Percentiles rank a stretch among this genome's conserved stretches.
phyloP scores from a whole-genome alignment of 2,113 vertebrate genomes.

The Abramis brama region DNA sequence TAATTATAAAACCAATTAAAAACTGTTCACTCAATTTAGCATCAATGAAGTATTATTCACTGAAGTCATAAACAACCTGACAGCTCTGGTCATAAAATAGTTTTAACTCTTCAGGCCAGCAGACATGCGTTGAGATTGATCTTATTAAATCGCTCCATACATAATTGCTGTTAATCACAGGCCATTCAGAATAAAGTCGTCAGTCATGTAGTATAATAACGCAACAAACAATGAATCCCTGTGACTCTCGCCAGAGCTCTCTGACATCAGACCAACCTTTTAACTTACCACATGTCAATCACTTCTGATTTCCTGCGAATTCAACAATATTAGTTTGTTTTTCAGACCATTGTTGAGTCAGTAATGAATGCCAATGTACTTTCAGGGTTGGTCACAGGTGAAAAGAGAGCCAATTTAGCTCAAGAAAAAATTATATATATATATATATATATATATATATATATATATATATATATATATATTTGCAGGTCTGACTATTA shows the following conservation, averaged over 20 bases:
- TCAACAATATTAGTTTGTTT: constrained; percentile 12
- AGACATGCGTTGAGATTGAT: neutral
- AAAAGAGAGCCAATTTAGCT: constrained; percentile 1
- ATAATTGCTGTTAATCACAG: constrained; percentile 17
- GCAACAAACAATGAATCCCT: neutral
- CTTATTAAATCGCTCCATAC: neutral
- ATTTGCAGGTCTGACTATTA: neutral
- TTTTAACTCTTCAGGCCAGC: neutral
- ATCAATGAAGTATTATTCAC: neutral
- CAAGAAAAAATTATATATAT: neutral
- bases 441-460: too few relatives aligned
- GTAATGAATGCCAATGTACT: constrained; percentile 26
- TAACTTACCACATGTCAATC: neutral
- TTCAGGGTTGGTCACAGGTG: neutral
- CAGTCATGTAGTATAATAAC: neutral
- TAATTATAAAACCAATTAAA: neutral
- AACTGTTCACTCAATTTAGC: neutral
- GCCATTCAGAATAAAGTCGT: neutral
- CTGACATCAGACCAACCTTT: neutral
- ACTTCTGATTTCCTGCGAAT: constrained; percentile 20
- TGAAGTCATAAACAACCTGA: neutral
- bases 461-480: too few relatives aligned
- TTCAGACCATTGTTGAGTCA: neutral
- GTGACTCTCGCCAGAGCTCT: neutral
- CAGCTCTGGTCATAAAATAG: neutral